Conservation (phyloP, 2,797 vertebrate species). For the Lerista edwardsae region DNA sequence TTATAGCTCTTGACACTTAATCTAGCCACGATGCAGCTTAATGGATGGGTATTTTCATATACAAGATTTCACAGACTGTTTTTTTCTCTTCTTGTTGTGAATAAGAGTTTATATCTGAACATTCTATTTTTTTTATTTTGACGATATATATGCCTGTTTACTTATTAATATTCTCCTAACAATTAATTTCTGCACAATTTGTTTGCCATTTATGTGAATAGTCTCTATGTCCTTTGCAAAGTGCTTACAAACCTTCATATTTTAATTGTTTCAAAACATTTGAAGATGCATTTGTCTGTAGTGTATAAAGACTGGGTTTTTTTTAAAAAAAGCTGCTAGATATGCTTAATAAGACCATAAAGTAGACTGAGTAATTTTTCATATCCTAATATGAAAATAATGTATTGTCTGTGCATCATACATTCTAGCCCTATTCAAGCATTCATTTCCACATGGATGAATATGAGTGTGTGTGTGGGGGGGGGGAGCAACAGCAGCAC, state of each 20-base stretch:
- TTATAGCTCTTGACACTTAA: constrained; percentile 4
- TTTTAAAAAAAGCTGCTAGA: neutral
- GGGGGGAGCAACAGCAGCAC: no score
- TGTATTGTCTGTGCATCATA: neutral
- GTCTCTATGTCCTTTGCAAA: neutral
- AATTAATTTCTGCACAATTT: constrained; percentile 2
- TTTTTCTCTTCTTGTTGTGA: neutral
- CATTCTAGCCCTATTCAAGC: neutral
- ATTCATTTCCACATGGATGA: no score
- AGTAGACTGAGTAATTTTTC: neutral
- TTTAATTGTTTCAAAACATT: neutral
- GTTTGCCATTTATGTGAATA: neutral
- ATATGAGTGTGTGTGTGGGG: no score
- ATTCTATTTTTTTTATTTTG: neutral
- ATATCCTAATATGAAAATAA: neutral
- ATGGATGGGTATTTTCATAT: constrained; percentile 23
- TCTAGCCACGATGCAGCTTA: constrained; percentile 6
- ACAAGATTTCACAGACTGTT: neutral
- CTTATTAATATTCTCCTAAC: neutral
- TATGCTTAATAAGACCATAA: neutral
- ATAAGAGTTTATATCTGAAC: constrained; percentile 2
- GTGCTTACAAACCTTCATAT: neutral
- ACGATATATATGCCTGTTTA: neutral
- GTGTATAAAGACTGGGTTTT: neutral
- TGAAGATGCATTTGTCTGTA: neutral